Evolutionary conservation across 2,888 invertebrate species (phyloP).

Genomic region (Sminthurinus aureus): DNA sequence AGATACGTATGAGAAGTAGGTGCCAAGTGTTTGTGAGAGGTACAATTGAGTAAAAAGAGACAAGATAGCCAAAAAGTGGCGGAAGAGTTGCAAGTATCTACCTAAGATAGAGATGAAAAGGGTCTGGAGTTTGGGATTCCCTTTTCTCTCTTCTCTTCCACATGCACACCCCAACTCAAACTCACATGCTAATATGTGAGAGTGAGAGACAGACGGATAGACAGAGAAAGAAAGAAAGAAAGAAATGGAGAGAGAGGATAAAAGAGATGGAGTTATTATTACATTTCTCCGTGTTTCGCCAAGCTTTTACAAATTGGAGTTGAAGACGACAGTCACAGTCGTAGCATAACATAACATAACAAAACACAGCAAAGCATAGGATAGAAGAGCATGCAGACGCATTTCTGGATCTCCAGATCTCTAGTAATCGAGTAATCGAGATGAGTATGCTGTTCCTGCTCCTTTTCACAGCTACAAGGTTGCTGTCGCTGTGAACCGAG

Average conservation of each 20-base stretch:
- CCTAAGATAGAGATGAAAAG: background rate
- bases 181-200: background rate
- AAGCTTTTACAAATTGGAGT: slow-evolving; percentile 52
- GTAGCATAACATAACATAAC: slow-evolving; percentile 33
- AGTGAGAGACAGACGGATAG: background rate
- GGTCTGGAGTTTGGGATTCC: background rate
- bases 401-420: slow-evolving; percentile 10
- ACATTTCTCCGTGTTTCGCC: slow-evolving; percentile 46
- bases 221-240: background rate
- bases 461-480: background rate
- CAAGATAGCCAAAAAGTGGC: background rate
- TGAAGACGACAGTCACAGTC: slow-evolving; percentile 49
- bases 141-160: background rate
- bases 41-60: background rate
- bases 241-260: slow-evolving; percentile 3
- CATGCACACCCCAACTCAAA: no score
- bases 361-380: no score
- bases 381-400: slow-evolving; percentile 21
- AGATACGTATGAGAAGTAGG: background rate
- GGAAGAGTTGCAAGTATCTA: no score
- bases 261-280: slow-evolving; percentile 47
- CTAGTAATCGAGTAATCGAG: no score
- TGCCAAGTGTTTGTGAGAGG: slow-evolving; percentile 21
- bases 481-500: no score
- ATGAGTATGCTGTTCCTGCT: background rate